Evolutionary conservation across 2,888 invertebrate species (phyloP), one percentile per base, ranked within the genome.

Genomic region (Synergus itoensis): DNA sequence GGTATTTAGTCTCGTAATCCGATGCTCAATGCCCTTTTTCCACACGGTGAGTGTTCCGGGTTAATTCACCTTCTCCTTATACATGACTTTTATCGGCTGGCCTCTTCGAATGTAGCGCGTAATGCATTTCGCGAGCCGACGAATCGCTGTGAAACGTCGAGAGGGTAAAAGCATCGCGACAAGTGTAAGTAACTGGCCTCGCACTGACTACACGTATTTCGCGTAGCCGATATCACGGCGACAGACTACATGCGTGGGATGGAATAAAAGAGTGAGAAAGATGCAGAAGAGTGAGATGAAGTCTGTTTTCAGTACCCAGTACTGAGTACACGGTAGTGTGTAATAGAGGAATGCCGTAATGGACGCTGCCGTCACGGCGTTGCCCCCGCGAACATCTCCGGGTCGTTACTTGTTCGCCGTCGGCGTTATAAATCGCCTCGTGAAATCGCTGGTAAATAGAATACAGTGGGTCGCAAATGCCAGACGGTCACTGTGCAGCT

Each of bases 21-120:
- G n/a, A 48, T 48, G 16, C 48, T 91, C 90, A 89, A 88, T 87
- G 86, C 85, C 85, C 85, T 86, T 86, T 86, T 84, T 88, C 86
- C 48, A 53, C 78, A 81, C 28, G 2, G 48, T 11, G 48, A 48
- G 3, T 48, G 48, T 7, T 16, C 16, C 5, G 16, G 7, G 48
- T 48, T 48, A 48, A 48, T n/a, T 48, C 48, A 48, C 48, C 48
- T 48, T 67, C 65, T 18, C 43, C n/a, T 67, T 18, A 67, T 43
- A 67, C 43, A 43, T 43, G 65, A 67, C 65, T 67, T 69, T 69
- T 45, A 69, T 69, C 48, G 28, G 28, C 16, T 69, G 69, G 7
- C 28, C 48, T 69, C 48, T 48, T 48, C 45, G 28, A 69, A 48
- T 69, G 9, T 28, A 48, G 16, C 28, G 48, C 69, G 21, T 69